Conservation (phyloP, 2,113 vertebrate species). For the Oryzias melastigma region DNA sequence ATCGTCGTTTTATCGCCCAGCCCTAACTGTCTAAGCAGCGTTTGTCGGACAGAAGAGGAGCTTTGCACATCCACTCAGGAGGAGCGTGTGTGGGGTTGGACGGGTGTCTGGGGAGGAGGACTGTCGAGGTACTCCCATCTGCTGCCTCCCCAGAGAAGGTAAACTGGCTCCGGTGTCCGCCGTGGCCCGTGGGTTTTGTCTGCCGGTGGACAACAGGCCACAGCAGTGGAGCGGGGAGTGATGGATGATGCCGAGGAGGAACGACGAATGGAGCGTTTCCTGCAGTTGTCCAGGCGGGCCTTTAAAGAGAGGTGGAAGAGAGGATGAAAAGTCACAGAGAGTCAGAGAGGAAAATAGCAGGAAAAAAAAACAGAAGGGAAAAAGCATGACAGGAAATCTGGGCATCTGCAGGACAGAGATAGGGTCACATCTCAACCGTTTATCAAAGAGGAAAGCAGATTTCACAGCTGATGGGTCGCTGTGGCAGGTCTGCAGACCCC, state of each 20-base stretch:
- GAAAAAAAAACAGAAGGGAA: constrained; percentile 51
- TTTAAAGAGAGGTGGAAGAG: constrained; percentile 48
- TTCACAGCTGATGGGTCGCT: constrained; percentile 76
- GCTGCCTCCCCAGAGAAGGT: constrained; percentile 37
- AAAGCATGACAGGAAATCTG: constrained; percentile 76
- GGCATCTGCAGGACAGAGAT: constrained; percentile 78
- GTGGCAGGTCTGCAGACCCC: constrained; percentile 62
- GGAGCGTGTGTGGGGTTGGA: constrained; percentile 16
- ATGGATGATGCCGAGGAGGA: constrained; percentile 61
- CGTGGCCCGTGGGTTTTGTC: constrained; percentile 29
- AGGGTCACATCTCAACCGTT: constrained; percentile 76
- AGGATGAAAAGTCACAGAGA: constrained; percentile 36
- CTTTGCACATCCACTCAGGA: constrained; percentile 25
- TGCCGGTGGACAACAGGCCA: constrained; percentile 48
- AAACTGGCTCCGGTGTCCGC: constrained; percentile 21
- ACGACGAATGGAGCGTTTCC: constrained; percentile 52
- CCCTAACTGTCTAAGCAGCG: constrained; percentile 20
- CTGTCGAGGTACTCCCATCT: constrained; percentile 9
- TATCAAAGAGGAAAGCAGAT: constrained; percentile 78
- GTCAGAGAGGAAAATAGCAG: constrained; percentile 15
- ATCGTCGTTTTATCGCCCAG: too few species aligned
- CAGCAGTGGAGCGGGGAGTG: constrained; percentile 45
- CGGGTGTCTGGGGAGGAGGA: constrained; percentile 28
- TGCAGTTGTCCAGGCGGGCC: constrained; percentile 50
- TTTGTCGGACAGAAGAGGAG: constrained; percentile 30